These are phyloP conservation scores for Aporophyla lueneburgensis DNA, from an alignment of 2,888 invertebrate species.

Conservation along the genomic window DNA sequence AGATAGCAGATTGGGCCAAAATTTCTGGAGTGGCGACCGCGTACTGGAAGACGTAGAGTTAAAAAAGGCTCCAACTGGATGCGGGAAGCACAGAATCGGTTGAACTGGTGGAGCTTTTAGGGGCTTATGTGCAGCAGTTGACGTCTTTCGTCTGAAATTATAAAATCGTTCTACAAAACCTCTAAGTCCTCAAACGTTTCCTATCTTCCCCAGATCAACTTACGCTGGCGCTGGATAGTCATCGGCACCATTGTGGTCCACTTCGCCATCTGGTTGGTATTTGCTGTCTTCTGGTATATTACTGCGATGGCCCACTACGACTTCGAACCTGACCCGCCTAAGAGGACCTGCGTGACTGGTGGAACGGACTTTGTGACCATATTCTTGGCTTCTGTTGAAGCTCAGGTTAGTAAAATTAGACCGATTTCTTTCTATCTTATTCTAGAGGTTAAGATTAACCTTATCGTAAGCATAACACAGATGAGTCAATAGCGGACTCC, in stretches of 20 bases:
- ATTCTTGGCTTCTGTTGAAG: conserved; percentile 87
- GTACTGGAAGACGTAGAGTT: no score
- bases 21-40: no score
- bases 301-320: conserved; percentile 87
- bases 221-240: conserved; percentile 89
- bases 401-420: conserved; percentile 77
- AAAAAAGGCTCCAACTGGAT: no score
- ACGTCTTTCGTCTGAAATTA: no score
- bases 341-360: conserved; percentile 84
- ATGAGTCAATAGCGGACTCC: no score
- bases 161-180: neutral
- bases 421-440: neutral
- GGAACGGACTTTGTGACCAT: conserved; percentile 87
- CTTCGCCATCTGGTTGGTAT: conserved; percentile 87
- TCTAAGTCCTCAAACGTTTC: neutral
- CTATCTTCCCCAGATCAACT: conserved; percentile 79
- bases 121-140: no score
- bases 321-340: conserved; percentile 86
- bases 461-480: neutral
- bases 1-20: no score
- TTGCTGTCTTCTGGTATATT: conserved; percentile 88
- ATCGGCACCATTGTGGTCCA: conserved; percentile 85
- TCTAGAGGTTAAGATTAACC: neutral
- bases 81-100: no score
- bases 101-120: no score